Evolutionary conservation across 2,797 vertebrate genomes (phyloP).

Genomic region (Vultur gryphus): DNA sequence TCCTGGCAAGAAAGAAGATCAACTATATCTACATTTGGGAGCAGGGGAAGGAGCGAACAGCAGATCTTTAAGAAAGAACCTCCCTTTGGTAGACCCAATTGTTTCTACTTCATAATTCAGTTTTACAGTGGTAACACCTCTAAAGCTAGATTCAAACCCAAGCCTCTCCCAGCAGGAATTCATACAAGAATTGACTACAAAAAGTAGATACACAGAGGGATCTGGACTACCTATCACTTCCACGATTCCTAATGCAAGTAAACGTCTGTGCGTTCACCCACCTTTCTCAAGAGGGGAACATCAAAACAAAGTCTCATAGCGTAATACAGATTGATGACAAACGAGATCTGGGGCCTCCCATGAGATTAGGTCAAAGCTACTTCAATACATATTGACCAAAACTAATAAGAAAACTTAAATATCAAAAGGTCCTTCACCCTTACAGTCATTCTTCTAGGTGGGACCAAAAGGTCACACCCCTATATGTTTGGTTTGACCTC

Average conservation of each 20-base stretch:
- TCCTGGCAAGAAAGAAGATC: neutral
- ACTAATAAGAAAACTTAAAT: slow-evolving; percentile 64
- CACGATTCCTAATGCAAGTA: neutral
- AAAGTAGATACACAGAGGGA: neutral
- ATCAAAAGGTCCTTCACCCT: slow-evolving; percentile 56
- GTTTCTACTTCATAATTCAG: neutral
- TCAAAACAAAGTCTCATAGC: neutral
- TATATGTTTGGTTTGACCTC: slow-evolving; percentile 10
- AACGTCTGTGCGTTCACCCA: neutral
- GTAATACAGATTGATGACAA: slow-evolving; percentile 5
- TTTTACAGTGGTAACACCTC: neutral
- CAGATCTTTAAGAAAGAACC: neutral
- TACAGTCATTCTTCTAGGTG: neutral
- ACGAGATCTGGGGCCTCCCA: neutral
- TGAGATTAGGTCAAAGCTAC: slow-evolving; percentile 29
- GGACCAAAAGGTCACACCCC: slow-evolving; percentile 46
- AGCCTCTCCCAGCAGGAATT: neutral
- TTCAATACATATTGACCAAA: slow-evolving; percentile 25
- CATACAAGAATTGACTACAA: neutral
- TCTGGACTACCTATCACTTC: neutral
- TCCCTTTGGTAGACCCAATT: too few relatives aligned
- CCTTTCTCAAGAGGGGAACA: neutral
- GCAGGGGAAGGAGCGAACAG: neutral
- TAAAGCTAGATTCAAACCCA: neutral
- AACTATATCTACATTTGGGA: neutral